A percentile compares a stretch with the other conserved stretches of the same genome.
phyloP scores from a whole-genome alignment of 2,797 vertebrate genomes.

The Cuniculus paca region DNA sequence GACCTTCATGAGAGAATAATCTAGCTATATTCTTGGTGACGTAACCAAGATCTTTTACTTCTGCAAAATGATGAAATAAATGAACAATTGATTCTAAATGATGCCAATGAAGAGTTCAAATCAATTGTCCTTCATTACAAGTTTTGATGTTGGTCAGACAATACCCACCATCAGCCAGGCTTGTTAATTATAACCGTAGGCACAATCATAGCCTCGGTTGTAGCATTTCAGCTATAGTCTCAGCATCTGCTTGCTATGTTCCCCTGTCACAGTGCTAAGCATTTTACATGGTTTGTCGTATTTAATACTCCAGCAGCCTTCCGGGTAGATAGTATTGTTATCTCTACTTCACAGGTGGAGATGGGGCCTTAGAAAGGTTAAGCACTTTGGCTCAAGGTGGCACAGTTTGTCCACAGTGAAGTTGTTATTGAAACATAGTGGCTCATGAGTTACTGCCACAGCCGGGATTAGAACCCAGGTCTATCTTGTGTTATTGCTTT shows the following conservation, averaged over 20 bases:
- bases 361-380: background rate
- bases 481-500: background rate
- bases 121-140: background rate
- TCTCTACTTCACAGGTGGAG: background rate
- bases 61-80: background rate
- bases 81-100: background rate
- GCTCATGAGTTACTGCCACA: background rate
- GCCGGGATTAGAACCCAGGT: background rate
- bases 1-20: background rate
- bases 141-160: background rate
- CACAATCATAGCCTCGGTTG: background rate
- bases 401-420: background rate
- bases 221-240: background rate
- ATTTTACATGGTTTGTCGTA: background rate
- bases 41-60: background rate
- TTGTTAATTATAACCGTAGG: background rate
- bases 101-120: background rate
- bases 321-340: background rate
- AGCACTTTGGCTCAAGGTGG: background rate
- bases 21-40: background rate
- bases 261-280: background rate
- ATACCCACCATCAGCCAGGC: rapidly evolving
- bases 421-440: background rate
- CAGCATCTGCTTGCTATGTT: background rate
- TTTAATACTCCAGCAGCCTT: background rate